A percentile compares a stretch with the other conserved stretches of the same genome.
Conservation (phyloP, 2,113 vertebrate species). For the Suricata suricatta region DNA sequence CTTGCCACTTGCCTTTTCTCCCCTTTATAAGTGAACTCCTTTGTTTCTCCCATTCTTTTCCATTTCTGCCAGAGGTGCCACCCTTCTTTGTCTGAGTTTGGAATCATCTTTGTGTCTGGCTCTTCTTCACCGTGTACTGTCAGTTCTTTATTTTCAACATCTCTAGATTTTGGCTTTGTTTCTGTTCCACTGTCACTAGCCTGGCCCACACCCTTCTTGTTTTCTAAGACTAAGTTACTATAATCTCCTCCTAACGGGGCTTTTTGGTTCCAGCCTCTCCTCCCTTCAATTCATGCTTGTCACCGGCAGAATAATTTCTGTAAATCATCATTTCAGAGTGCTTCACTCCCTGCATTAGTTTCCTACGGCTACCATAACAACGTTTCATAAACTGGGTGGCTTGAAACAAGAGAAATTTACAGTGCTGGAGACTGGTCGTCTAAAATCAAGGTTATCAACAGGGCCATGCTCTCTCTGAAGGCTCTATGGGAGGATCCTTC, state of each 20-base stretch:
- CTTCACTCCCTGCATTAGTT: not conserved
- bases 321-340: not conserved
- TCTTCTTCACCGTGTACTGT: not conserved
- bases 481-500: not conserved
- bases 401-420: not conserved
- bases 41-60: not conserved
- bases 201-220: not conserved
- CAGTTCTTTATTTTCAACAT: not conserved
- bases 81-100: not conserved
- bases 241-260: not conserved
- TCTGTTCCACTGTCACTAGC: not conserved
- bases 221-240: not conserved
- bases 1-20: not conserved
- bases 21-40: not conserved
- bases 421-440: not conserved
- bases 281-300: not conserved
- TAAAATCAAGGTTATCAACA: not conserved
- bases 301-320: not conserved
- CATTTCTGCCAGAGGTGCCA: not conserved
- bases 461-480: rapidly evolving
- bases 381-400: not conserved
- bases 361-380: not conserved
- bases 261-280: not conserved
- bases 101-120: not conserved
- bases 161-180: not conserved